Conservation (phyloP, 2,888 invertebrate genomes). For the Thelaira solivaga region DNA sequence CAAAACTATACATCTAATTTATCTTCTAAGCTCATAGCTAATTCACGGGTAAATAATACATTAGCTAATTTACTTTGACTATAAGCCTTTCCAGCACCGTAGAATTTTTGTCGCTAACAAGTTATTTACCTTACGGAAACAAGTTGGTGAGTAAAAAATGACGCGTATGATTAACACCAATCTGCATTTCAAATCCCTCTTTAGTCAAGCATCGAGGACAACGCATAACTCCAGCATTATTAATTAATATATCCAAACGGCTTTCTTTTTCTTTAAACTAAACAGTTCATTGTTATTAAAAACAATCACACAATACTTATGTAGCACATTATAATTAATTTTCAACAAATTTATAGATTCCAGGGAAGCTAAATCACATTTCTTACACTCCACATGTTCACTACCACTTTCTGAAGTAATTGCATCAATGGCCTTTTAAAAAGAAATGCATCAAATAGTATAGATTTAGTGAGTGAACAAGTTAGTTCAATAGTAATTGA, state of each 20-base stretch:
- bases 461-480: no score
- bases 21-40: slow-evolving; percentile 82
- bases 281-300: not conserved
- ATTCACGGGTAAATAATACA: slow-evolving; percentile 84
- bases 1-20: slow-evolving; percentile 2
- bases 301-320: not conserved
- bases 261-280: slow-evolving; percentile 77
- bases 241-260: slow-evolving; percentile 82
- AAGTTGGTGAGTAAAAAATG: slow-evolving; percentile 81
- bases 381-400: slow-evolving; percentile 82
- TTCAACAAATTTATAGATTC: slow-evolving; percentile 81
- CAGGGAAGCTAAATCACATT: slow-evolving; percentile 79
- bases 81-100: slow-evolving; percentile 80
- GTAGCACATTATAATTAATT: slow-evolving; percentile 74
- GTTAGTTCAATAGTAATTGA: no score
- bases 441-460: no score
- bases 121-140: slow-evolving; percentile 77
- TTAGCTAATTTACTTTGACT: slow-evolving; percentile 88
- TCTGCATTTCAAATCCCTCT: slow-evolving; percentile 83
- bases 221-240: slow-evolving; percentile 86
- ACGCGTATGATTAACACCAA: slow-evolving; percentile 83
- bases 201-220: slow-evolving; percentile 80
- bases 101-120: slow-evolving; percentile 81
- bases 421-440: slow-evolving; percentile 79
- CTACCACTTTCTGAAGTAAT: slow-evolving; percentile 86